Percentiles rank a stretch among this genome's conserved stretches.
Conservation (phyloP, 2,888 invertebrate genomes). For the Neoitamus cyanurus region DNA sequence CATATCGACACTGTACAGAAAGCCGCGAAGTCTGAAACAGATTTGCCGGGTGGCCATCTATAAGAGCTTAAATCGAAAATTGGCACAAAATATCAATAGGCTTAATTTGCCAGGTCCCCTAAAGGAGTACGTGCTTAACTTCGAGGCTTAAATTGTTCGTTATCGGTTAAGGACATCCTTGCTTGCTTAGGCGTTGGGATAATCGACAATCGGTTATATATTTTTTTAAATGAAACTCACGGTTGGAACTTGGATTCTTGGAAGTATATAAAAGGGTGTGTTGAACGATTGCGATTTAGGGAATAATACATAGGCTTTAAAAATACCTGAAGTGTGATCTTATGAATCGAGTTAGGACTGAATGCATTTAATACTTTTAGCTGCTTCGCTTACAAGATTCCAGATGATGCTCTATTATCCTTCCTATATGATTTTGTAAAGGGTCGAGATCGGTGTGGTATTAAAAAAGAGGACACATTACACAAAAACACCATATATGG, state of each 20-base stretch:
- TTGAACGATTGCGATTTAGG: background rate
- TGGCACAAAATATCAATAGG: constrained; percentile 74
- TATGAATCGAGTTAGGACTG: background rate
- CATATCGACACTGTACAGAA: constrained; percentile 73
- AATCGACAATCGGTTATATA: background rate
- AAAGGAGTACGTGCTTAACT: constrained; percentile 77
- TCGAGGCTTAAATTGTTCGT: constrained; percentile 67
- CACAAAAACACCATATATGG: too few species aligned
- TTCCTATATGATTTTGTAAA: too few species aligned
- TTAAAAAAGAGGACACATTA: too few species aligned
- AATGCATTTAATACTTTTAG: background rate
- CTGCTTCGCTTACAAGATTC: too few species aligned
- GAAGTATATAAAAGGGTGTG: background rate
- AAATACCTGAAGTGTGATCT: background rate
- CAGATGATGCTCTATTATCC: too few species aligned
- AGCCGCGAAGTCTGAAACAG: constrained; percentile 78
- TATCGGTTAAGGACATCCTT: background rate
- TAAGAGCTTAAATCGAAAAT: constrained; percentile 72
- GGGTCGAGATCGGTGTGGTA: too few species aligned
- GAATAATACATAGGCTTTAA: background rate
- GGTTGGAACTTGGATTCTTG: too few species aligned
- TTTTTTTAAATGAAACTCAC: background rate
- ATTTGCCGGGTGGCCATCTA: constrained; percentile 77
- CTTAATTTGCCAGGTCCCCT: constrained; percentile 76
- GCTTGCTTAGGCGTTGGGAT: background rate